Percentiles rank a stretch among this genome's conserved stretches.
Evolutionary conservation across 2,888 invertebrate genomes (phyloP).

Genomic region (Cremastinae sp.): DNA sequence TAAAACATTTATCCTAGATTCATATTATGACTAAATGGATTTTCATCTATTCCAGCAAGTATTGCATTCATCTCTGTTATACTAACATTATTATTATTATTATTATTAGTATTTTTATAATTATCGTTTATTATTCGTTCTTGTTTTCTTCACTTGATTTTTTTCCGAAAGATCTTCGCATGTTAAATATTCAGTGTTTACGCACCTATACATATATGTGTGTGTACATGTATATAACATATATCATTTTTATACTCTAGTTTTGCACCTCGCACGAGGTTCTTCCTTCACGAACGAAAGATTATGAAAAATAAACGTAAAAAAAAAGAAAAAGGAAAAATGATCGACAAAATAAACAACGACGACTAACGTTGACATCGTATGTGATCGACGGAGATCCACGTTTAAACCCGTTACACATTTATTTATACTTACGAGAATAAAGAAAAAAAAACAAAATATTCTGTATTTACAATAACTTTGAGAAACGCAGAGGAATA

Average conservation of each 20-base stretch:
- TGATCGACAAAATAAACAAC: conserved; percentile 44
- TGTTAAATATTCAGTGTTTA: conserved; percentile 33
- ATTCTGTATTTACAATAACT: conserved; percentile 61
- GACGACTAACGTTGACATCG: conserved; percentile 28
- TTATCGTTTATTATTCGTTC: conserved; percentile 37
- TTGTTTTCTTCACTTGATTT: conserved; percentile 4
- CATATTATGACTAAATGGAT: conserved; percentile 63
- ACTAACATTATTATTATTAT: conserved; percentile 2
- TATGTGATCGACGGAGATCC: conserved; percentile 44
- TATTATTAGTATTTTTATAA: not conserved
- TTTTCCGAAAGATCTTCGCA: conserved; percentile 44
- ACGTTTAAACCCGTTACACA: conserved; percentile 52
- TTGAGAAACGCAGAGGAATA: conserved; percentile 34
- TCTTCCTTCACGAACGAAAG: conserved; percentile 30
- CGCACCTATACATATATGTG: conserved; percentile 20
- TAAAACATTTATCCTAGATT: conserved; percentile 62
- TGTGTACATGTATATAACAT: conserved; percentile 37
- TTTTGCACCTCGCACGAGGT: conserved; percentile 39
- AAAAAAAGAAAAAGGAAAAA: conserved; percentile 23
- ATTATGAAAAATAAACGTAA: conserved; percentile 11
- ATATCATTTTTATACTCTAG: conserved; percentile 33
- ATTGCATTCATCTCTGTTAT: conserved; percentile 55
- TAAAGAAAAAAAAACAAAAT: conserved; percentile 41
- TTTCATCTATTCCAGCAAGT: conserved; percentile 56
- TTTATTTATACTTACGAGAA: conserved; percentile 37